A percentile compares a stretch with the other conserved stretches of the same genome.
Evolutionary conservation across 2,113 vertebrate genomes (phyloP).

Genomic region (Eulacestoma nigropectus): DNA sequence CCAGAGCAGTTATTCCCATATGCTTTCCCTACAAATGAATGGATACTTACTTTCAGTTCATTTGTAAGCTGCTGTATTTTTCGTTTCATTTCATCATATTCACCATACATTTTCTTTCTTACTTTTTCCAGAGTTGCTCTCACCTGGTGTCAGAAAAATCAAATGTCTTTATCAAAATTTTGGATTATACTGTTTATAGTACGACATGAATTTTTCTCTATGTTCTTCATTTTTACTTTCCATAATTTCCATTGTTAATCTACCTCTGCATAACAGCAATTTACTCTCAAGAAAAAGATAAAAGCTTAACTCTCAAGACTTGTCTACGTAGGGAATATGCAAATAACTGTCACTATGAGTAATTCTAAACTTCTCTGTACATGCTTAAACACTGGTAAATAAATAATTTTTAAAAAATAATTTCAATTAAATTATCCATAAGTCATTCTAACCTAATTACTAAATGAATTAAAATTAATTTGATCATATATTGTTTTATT

Average conservation of each 20-base stretch:
- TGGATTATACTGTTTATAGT: background rate
- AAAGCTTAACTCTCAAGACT: background rate
- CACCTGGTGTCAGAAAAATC: constrained; percentile 74
- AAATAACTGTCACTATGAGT: background rate
- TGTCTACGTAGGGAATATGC: background rate
- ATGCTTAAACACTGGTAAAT: background rate
- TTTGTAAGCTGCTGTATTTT: constrained; percentile 87
- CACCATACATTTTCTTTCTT: constrained; percentile 90
- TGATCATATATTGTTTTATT: background rate
- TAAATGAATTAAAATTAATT: background rate
- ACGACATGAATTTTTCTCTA: background rate
- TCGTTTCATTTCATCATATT: constrained; percentile 93
- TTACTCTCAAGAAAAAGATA: background rate
- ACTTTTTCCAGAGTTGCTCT: constrained; percentile 96
- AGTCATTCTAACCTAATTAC: background rate
- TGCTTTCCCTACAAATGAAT: background rate
- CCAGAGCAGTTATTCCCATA: background rate
- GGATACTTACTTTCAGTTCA: constrained; percentile 82
- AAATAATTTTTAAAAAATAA: background rate
- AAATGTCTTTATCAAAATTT: background rate
- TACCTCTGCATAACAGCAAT: background rate
- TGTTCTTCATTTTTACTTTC: background rate
- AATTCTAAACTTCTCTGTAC: background rate
- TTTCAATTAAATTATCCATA: background rate
- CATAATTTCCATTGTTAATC: background rate